phyloP scores from a whole-genome alignment of 2,113 vertebrate species.

The Corapipo altera region DNA sequence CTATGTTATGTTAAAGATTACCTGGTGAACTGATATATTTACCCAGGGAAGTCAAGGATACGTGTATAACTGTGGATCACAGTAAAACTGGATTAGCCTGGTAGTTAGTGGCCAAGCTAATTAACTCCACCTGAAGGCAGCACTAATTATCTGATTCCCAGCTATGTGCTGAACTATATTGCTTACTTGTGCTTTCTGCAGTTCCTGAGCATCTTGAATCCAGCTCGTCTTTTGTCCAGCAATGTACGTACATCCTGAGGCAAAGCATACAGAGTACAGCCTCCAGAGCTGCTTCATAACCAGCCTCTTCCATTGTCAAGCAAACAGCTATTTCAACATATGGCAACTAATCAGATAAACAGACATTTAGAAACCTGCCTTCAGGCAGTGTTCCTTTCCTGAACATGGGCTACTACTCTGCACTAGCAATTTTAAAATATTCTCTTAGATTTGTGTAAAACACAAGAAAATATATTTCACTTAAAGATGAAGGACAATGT shows the following conservation, averaged over 20 bases:
- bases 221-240: neutral
- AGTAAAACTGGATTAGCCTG: neutral
- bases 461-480: neutral
- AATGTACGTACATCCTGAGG: rapidly evolving
- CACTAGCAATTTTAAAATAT: neutral
- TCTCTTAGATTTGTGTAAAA: neutral
- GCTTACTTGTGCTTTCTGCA: neutral
- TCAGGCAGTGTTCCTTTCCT: neutral
- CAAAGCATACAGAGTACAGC: neutral
- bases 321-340: neutral
- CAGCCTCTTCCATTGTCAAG: neutral
- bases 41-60: neutral
- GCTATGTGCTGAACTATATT: neutral
- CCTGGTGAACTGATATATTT: neutral
- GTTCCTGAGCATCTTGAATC: neutral
- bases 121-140: neutral
- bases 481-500: neutral
- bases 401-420: neutral
- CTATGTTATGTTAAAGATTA: neutral
- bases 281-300: neutral
- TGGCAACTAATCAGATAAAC: neutral
- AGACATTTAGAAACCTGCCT: neutral
- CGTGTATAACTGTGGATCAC: neutral
- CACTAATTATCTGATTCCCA: neutral
- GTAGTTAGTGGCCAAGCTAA: neutral